These are phyloP conservation scores for Drosophila nannoptera DNA, from an alignment of 1,140 invertebrate species.

Conservation along the genomic window DNA sequence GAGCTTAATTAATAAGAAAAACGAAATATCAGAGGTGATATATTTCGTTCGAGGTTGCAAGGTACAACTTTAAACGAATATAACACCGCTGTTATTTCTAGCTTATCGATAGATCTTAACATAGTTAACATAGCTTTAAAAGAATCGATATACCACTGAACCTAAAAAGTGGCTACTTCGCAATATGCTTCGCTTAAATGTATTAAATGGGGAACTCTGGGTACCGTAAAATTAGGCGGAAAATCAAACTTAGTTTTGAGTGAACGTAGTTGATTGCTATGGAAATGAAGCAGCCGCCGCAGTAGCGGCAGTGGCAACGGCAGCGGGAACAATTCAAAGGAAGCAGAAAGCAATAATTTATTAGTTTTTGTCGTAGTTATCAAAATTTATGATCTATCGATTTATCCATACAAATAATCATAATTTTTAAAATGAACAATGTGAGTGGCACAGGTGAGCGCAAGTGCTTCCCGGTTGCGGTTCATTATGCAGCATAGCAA, in stretches of 20 bases:
- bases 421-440: constrained; percentile 19
- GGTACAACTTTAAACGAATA: no score
- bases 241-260: neutral
- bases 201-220: neutral
- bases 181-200: neutral
- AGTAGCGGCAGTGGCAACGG: no score
- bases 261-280: neutral
- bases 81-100: no score
- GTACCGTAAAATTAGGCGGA: neutral
- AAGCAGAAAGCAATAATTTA: constrained; percentile 60
- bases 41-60: no score
- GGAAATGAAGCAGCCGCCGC: constrained; percentile 11
- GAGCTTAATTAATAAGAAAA: no score
- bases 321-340: constrained; percentile 39
- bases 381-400: constrained; percentile 70
- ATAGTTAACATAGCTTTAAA: no score
- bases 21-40: no score
- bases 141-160: no score
- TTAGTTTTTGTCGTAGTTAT: constrained; percentile 65
- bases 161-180: no score
- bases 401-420: constrained; percentile 45
- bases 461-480: constrained; percentile 19
- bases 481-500: constrained; percentile 15
- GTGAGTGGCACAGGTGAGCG: constrained; percentile 17
- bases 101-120: no score